These are phyloP conservation scores for Brotula barbata DNA, from an alignment of 2,797 vertebrate species.

Conservation along the genomic window DNA sequence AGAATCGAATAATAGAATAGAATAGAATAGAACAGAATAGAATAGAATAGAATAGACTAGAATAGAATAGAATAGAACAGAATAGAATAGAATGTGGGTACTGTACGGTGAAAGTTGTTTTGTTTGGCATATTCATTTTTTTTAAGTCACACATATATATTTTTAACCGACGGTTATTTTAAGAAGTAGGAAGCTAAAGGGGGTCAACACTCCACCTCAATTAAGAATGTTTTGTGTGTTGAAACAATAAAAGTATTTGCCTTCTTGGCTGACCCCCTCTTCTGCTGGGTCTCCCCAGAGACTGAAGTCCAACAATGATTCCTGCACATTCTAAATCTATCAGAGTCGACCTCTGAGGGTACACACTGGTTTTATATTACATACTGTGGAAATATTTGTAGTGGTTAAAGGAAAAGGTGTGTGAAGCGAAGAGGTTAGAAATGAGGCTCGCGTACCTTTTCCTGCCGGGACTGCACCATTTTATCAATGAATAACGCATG, in stretches of 20 bases:
- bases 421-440: no score
- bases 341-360: conserved; percentile 45
- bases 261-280: conserved; percentile 77
- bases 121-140: conserved; percentile 51
- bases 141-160: conserved; percentile 51
- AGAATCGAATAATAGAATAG: background rate
- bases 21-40: background rate
- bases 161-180: conserved; percentile 72
- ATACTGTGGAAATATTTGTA: no score
- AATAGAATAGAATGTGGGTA: background rate
- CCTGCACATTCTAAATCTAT: conserved; percentile 46
- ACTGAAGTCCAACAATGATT: conserved; percentile 68
- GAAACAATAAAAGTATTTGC: conserved; percentile 77
- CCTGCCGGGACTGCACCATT: no score
- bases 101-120: conserved; percentile 2
- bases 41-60: background rate
- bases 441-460: no score
- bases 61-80: background rate
- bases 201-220: conserved; percentile 71
- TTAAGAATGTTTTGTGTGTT: conserved; percentile 79
- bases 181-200: conserved; percentile 76
- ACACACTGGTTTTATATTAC: background rate
- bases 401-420: no score
- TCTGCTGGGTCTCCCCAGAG: conserved; percentile 66
- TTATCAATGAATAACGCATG: no score